These are phyloP conservation scores for Morphnarchus princeps DNA, from an alignment of 2,113 vertebrate genomes.

Conservation along the genomic window DNA sequence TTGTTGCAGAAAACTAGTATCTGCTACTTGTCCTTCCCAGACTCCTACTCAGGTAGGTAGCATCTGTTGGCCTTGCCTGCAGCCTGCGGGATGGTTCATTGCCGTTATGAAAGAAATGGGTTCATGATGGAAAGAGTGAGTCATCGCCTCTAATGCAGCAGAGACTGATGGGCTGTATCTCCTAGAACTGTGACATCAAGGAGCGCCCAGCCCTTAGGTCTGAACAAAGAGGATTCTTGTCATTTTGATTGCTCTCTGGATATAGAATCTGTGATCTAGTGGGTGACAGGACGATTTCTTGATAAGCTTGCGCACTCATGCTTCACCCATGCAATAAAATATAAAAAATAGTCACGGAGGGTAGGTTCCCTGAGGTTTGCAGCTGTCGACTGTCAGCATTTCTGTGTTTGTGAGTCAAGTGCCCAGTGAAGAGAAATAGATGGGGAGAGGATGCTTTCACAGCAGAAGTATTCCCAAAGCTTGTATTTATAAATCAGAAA, in stretches of 20 bases:
- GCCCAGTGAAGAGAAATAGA: neutral
- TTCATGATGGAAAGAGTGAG: neutral
- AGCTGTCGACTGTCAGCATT: neutral
- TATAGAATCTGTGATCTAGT: neutral
- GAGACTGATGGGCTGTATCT: neutral
- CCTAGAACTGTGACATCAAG: neutral
- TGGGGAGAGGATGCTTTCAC: neutral
- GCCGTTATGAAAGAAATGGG: fast-evolving
- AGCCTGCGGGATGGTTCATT: neutral
- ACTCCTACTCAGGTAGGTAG: slow-evolving; percentile 92
- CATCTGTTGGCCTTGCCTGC: neutral
- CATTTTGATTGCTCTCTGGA: neutral
- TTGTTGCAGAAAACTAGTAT: slow-evolving; percentile 89
- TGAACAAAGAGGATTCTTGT: neutral
- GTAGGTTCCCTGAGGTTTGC: neutral
- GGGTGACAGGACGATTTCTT: neutral
- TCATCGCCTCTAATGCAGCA: neutral
- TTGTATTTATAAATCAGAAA: neutral
- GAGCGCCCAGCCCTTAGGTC: neutral
- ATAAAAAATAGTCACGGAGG: fast-evolving
- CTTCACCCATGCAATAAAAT: neutral
- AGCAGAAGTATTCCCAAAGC: neutral
- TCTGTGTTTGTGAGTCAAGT: neutral
- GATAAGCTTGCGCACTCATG: neutral
- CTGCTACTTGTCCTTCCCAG: slow-evolving; percentile 95